Evolutionary conservation across 2,797 vertebrate species (phyloP), one percentile per base, ranked within the genome.

Genomic region (Siniperca obscura): DNA sequence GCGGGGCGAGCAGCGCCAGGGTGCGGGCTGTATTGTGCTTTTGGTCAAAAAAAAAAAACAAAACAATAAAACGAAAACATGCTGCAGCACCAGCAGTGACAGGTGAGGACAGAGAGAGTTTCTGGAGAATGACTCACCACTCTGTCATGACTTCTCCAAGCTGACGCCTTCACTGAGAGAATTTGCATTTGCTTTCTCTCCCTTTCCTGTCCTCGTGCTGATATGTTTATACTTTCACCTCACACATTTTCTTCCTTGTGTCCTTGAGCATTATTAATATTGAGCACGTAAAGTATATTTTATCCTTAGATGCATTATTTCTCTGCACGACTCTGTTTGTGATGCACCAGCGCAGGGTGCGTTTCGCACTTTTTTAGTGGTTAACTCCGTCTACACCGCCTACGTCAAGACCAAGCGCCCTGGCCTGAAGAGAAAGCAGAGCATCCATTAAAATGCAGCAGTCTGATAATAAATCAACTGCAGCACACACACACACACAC

Each of bases 41-140:
- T 25, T 50, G 25, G 22, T 52, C 3, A 25, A 27, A 60, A 59
- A 44, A 16, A 46, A 53, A 12, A 59, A 44, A 16, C 40, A 53
- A 12, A 42, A 42, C 36, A 36, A 30, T 30, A 11, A 36, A 69
- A 77, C 2, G 67, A n/a, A 79, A 57, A 55, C 68, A 13, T 6
- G 44, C 59, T 5, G 80, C 80, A 72, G 70, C 71, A 56, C 22
- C 40, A 44, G 30, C 38, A 30, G 52, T 40, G 84, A 61, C 86
- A 87, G 85, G 81, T 85, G 83, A 89, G 81, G 76, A 75, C 55
- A 13, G 57, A 71, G 72, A 61, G 36, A 30, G 50, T 84, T 78
- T 65, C n/a, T 76, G 81, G 46, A 69, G 74, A 85, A 46, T 87
- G 85, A 90, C 70, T 90, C 86, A 87, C 72, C 80, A 16, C 48